Base-by-base conservation (phyloP, 2,888 invertebrate genomes). In the Phorcus lineatus region DNA sequence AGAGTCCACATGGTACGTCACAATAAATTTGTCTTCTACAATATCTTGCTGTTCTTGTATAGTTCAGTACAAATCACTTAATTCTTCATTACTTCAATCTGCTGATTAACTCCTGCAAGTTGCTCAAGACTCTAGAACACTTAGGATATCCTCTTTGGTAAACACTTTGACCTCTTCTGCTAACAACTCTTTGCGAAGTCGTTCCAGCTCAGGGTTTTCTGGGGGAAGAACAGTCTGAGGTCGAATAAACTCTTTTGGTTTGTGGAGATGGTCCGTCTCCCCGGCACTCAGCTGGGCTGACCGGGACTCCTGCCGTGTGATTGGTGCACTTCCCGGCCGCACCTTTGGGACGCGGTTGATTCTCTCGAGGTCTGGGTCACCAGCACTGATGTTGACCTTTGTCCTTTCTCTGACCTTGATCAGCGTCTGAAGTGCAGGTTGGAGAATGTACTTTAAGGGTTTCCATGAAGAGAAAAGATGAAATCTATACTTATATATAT, bases 311-410 rank as follows among this genome's bases (percentile, higher is more conserved):
- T 52, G 7, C 57, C 82, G 81, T 11, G 91, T 92, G n/a, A 85
- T 85, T 2, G 91, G 92, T 1, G 92, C 92, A 85, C 92, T 92
- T 16, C 86, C 83, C 1, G 91, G 91, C 2, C 91, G 85, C 6
- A 83, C 79, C 74, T 91, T 90, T 16, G 87, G 87, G 28, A 81
- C 36, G 0, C 86, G 81, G 24, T 80, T 57, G 53, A 82, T 77
- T 57, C 84, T 77, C 24, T 87, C 86, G n/a, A 85, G 67, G 22
- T 85, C 82, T 40, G 86, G 85, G 74, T 86, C 84, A 3, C 78
- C 85, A 0, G 89, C 87, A 1, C 85, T 87, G 13, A 91, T 79
- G 82, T 86, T 91, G n/a, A 91, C 87, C 31, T 91, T 85, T n/a
- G 91, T 90, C 24, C 86, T 87, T 78, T 89, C 87, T 74, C 90